These are phyloP conservation scores for Ptiloglossa arizonensis DNA, from an alignment of 1,140 invertebrate species.

Conservation along the genomic window DNA sequence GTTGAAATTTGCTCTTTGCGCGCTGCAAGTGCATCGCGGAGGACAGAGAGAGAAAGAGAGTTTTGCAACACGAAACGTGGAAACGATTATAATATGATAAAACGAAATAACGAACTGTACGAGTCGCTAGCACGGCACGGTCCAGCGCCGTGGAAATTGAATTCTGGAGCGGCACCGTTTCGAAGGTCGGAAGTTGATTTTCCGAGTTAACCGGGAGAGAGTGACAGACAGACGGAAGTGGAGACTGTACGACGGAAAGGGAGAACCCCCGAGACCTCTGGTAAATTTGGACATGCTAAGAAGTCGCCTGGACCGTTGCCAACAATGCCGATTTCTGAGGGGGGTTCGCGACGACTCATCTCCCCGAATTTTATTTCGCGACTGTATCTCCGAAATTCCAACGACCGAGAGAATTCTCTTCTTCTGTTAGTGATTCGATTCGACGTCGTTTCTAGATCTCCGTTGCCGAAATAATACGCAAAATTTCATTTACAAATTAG, in stretches of 20 bases:
- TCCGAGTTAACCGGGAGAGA: no score
- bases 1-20: no score
- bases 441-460: no score
- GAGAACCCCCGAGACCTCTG: not conserved
- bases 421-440: not conserved
- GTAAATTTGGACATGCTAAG: conserved; percentile 9
- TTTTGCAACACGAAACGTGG: not conserved
- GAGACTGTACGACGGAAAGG: not conserved
- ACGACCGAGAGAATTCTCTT: not conserved
- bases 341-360: no score
- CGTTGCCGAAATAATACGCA: no score
- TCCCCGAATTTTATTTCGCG: not conserved
- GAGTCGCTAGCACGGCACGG: conserved; percentile 4
- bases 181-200: conserved; percentile 56
- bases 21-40: no score
- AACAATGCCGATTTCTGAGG: not conserved
- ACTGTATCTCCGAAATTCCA: no score
- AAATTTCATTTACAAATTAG: no score
- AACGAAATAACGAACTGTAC: conserved; percentile 23
- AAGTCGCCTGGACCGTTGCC: conserved; percentile 16
- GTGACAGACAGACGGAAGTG: conserved; percentile 41
- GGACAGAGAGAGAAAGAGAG: no score
- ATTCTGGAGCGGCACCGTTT: conserved; percentile 48
- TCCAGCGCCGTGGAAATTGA: conserved; percentile 49
- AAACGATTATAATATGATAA: conserved; percentile 44